These are phyloP conservation scores for Agonum fuliginosum DNA, from an alignment of 2,888 invertebrate species.

Conservation along the genomic window DNA sequence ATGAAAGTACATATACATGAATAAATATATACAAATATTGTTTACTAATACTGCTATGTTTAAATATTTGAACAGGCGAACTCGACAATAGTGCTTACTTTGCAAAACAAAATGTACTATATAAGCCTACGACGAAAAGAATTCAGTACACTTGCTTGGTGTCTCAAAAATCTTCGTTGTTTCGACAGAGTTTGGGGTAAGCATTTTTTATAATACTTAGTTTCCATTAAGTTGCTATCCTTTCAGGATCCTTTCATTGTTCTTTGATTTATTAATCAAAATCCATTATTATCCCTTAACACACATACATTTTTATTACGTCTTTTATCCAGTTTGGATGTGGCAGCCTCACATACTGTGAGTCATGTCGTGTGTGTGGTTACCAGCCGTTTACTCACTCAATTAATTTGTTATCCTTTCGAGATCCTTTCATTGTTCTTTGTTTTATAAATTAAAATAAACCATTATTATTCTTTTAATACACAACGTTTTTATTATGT, in stretches of 20 bases:
- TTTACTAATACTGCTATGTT: background rate
- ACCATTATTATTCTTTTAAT: no score
- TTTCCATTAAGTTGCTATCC: background rate
- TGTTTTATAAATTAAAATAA: no score
- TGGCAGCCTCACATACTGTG: no score
- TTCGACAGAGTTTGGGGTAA: slow-evolving; percentile 31
- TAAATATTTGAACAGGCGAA: slow-evolving; percentile 5
- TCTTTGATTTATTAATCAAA: no score
- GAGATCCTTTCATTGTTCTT: no score
- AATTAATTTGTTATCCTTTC: no score
- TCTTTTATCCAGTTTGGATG: no score
- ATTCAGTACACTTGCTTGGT: background rate
- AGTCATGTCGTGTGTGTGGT: no score
- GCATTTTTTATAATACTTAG: background rate
- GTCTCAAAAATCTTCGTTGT: slow-evolving; percentile 23
- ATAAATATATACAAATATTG: background rate
- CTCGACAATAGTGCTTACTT: slow-evolving; percentile 16
- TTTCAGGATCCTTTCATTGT: slow-evolving; percentile 14
- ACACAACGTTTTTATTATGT: no score
- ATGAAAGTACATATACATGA: slow-evolving; percentile 13
- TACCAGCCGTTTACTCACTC: no score
- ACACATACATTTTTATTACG: no score
- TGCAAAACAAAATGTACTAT: slow-evolving; percentile 9
- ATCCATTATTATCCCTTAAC: no score
- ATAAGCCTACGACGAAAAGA: background rate